phyloP scores from a whole-genome alignment of 2,888 invertebrate genomes.

The Orthosia incerta region DNA sequence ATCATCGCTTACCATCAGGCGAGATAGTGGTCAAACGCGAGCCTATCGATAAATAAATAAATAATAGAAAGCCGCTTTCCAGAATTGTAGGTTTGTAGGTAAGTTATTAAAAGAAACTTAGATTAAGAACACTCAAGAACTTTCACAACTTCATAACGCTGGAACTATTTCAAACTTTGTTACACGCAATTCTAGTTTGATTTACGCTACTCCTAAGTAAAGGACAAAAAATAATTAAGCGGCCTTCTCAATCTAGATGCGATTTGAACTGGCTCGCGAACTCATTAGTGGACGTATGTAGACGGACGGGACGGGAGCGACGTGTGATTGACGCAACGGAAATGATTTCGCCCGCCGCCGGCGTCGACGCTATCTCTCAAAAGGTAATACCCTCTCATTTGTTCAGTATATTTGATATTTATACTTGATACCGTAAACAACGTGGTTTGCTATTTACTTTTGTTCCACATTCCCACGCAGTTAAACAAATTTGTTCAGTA shows the following conservation, averaged over 20 bases:
- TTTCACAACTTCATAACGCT: constrained; percentile 19
- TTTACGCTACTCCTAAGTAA: constrained; percentile 23
- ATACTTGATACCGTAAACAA: constrained; percentile 74
- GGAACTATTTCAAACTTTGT: constrained; percentile 18
- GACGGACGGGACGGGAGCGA: constrained; percentile 77
- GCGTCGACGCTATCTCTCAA: constrained; percentile 83
- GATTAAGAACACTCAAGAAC: constrained; percentile 18
- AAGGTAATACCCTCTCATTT: constrained; percentile 81
- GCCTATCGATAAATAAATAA: too few relatives aligned
- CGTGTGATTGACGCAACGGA: constrained; percentile 89
- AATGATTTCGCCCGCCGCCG: constrained; percentile 86
- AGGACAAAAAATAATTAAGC: constrained; percentile 63
- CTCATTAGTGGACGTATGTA: constrained; percentile 86
- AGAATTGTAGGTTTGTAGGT: neutral
- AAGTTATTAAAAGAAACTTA: constrained; percentile 13
- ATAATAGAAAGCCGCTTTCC: neutral
- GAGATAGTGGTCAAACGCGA: too few relatives aligned
- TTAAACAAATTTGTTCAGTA: constrained; percentile 34
- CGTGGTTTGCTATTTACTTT: constrained; percentile 64
- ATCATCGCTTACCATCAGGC: too few relatives aligned
- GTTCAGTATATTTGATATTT: constrained; percentile 83
- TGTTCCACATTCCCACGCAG: constrained; percentile 40
- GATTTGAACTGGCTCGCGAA: constrained; percentile 78
- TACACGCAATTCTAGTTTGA: constrained; percentile 18
- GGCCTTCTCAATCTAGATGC: constrained; percentile 70